Base-by-base conservation (phyloP, 2,797 vertebrate genomes). In the Rhinatrema bivittatum region DNA sequence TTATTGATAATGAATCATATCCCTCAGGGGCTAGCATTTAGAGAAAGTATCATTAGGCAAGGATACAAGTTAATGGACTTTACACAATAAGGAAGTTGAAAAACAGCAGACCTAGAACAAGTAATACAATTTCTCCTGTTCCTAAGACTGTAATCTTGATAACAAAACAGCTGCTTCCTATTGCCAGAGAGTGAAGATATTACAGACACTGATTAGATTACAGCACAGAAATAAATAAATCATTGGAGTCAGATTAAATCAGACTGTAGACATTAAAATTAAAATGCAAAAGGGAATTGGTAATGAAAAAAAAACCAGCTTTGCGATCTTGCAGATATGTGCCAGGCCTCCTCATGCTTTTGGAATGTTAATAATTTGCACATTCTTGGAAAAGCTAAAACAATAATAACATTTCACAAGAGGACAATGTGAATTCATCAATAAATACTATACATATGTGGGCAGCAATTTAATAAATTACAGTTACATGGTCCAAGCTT, bases 141-240 rank as follows among this genome's bases (percentile, higher is more conserved):
- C 14, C 16, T 42, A 53, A 53, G 36, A 29, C 39, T 16, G 55
- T 29, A 20, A 18, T 54, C 61, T 55, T 56, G 34, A 39, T 48
- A 40, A 13, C 36, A 54, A 60, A 39, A 10, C 4, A 22, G 33
- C 62, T 56, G 27, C 20, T 41, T 15, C 7, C 27, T 39, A 60
- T 40, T 25, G 18, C 53, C 61, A 31, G 7, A 20, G 40, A 55
- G 53, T 17, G 39, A 42, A 41, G 42, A 50, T 50, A 43, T 26
- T 23, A 27, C 16, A 33, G 38, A 20, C 5, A 2, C 16, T 43
- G 21, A 21, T 56, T 22, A 14, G 22, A 29, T 35, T 41, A 46
- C 7, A 38, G 4, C 16, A 41, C 29, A 39, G 53, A 44, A 56
- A 32, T 39, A 40, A 62, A 39, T 8, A 47, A 16, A 33, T n/a